A percentile compares a stretch with the other conserved stretches of the same genome.
Evolutionary conservation across 2,113 vertebrate genomes (phyloP).

Genomic region (Brachirus orientalis): DNA sequence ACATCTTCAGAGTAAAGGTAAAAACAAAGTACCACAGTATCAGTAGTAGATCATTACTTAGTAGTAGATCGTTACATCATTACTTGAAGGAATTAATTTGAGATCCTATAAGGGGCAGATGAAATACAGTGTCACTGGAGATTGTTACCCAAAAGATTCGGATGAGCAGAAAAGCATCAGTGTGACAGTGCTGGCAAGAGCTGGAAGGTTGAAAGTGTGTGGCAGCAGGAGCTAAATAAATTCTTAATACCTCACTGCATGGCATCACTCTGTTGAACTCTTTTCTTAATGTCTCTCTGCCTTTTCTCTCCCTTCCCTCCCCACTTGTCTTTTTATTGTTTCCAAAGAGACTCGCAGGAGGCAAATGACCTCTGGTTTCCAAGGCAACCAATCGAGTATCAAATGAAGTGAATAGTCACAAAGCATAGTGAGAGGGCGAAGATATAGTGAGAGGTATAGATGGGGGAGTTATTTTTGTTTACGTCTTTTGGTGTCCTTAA

Average conservation of each 20-base stretch:
- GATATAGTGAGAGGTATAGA: background rate
- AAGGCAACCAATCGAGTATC: constrained; percentile 40
- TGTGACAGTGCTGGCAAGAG: constrained; percentile 40
- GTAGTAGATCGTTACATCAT: background rate
- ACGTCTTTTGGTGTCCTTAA: background rate
- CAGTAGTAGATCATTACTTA: background rate
- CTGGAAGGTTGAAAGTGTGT: constrained; percentile 39
- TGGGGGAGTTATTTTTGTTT: constrained; percentile 3
- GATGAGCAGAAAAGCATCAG: constrained; percentile 43
- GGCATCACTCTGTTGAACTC: constrained; percentile 38
- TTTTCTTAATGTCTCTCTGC: constrained; percentile 24
- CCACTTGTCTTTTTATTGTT: constrained; percentile 44
- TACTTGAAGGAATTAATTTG: background rate
- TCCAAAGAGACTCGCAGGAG: constrained; percentile 53
- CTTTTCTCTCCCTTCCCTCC: constrained; percentile 11
- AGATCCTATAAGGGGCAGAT: constrained; percentile 6
- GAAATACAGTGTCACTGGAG: constrained; percentile 9
- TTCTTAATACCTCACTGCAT: constrained; percentile 62
- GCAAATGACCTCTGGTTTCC: constrained; percentile 59
- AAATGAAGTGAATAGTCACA: constrained; percentile 46
- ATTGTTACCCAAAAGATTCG: constrained; percentile 25
- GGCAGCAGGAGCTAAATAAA: constrained; percentile 63
- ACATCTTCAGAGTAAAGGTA: background rate
- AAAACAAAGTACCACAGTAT: background rate
- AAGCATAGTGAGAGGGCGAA: background rate